phyloP scores from a whole-genome alignment of 2,888 invertebrate genomes.

The Acrobasis suavella region DNA sequence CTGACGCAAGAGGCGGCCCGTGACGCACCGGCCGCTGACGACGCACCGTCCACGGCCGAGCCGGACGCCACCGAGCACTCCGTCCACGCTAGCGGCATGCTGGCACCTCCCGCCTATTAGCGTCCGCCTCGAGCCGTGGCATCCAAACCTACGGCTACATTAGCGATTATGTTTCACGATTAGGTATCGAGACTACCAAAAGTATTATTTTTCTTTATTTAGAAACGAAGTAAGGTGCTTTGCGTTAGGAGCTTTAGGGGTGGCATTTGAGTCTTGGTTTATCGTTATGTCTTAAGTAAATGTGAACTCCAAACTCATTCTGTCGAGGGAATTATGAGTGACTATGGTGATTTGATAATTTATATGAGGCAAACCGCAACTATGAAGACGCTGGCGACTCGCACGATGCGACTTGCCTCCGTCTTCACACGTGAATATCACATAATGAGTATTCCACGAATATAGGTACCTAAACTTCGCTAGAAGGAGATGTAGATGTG shows the following conservation, averaged over 20 bases:
- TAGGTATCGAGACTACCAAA: conserved; percentile 74
- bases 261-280: conserved; percentile 49
- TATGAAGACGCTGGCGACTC: conserved; percentile 80
- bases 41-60: conserved; percentile 81
- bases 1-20: conserved; percentile 62
- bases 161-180: conserved; percentile 44
- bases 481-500: conserved; percentile 59
- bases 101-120: conserved; percentile 79
- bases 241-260: conserved; percentile 56
- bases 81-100: conserved; percentile 81
- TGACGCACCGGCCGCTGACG: conserved; percentile 71
- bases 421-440: conserved; percentile 71
- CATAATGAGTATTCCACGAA: conserved; percentile 68
- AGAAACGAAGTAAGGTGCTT: conserved; percentile 51
- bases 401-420: conserved; percentile 73
- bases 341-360: conserved; percentile 65
- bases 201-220: conserved; percentile 70
- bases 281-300: conserved; percentile 55
- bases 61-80: conserved; percentile 82
- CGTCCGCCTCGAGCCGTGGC: conserved; percentile 46
- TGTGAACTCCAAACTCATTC: conserved; percentile 57
- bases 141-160: conserved; percentile 35
- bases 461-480: conserved; percentile 64
- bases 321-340: conserved; percentile 50
- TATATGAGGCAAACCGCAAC: conserved; percentile 61